Conservation (phyloP, 37 sponge, comb jelly and placozoan species). For the Crambe crambe region DNA sequence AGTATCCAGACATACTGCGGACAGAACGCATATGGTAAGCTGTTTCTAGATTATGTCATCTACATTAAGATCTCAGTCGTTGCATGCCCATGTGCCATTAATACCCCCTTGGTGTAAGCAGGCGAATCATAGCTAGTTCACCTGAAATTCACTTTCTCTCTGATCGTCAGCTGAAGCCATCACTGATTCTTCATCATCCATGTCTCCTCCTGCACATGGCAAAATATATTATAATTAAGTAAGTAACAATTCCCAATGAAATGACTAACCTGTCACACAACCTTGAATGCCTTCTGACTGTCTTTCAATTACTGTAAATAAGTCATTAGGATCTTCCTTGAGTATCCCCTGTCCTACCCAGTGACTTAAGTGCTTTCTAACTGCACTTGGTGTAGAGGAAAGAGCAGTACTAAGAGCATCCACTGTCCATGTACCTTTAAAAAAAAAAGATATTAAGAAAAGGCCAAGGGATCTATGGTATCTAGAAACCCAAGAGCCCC, state of each 20-base stretch:
- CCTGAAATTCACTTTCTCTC: constrained; percentile 65
- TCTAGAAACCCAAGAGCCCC: no score
- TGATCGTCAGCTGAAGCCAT: constrained; percentile 56
- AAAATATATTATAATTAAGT: background rate
- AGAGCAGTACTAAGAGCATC: constrained; percentile 55
- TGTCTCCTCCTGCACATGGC: constrained; percentile 13
- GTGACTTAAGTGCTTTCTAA: constrained; percentile 73
- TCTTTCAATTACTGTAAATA: constrained; percentile 61
- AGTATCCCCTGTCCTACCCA: constrained; percentile 90
- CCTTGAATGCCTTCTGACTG: constrained; percentile 6
- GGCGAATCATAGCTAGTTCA: no score
- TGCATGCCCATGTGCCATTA: no score
- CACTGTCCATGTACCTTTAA: constrained; percentile 67
- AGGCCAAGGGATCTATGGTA: no score
- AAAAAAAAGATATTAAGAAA: no score
- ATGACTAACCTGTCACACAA: background rate
- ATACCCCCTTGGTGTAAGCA: no score
- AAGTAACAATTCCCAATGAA: background rate
- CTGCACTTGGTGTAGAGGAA: constrained; percentile 39
- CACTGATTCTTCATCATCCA: constrained; percentile 56
- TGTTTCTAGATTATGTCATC: no score
- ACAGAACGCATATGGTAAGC: background rate
- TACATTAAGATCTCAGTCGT: no score
- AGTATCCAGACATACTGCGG: background rate
- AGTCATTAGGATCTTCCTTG: constrained; percentile 56